Evolutionary conservation across 1,140 invertebrate species (phyloP), one percentile per base, ranked within the genome.

Genomic region (Protaetia brevitarsis): DNA sequence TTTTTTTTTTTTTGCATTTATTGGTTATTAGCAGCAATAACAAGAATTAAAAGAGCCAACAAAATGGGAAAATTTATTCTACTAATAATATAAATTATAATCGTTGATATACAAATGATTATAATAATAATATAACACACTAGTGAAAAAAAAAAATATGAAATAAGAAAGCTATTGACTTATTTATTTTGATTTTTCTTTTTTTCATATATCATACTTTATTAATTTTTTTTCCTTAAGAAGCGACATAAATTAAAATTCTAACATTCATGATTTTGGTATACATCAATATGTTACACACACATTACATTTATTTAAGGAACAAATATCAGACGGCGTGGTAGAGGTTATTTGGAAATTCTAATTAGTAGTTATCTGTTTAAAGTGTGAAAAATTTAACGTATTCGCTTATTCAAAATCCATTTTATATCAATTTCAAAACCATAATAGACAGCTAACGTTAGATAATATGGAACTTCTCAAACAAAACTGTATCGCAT

Each of bases 51-150:
- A 51, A 51, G 26, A 51, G 41, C 41, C 41, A 51, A 51, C 41
- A 51, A 51, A 51, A 51, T 51, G 16, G 26, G 41, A 51, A 51
- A 19, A 51, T 51, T 51, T 51, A 51, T 51, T 51, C 41, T 51
- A 51, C 41, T 51, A 16, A 51, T n/a, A n/a, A n/a, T 51, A 51
- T 51, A 51, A 51, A 51, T 51, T 51, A 51, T 51, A 51, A 51
- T 51, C 21, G 41, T 23, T 34, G 13, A 34, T 34, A 34, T 51
- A 51, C 41, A 51, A 51, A 51, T 51, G n/a, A n/a, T n/a, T n/a
- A n/a, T 51, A 51, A 51, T 2, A 51, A 51, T 19, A 51, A 19
- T 51, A 51, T 23, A 16, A 51, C 41, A 51, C 41, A 23, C 8
- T 34, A 51, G 41, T 23, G 26, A 23, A 51, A 23, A 51, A 51